Evolutionary conservation across 1,140 invertebrate genomes (phyloP).

Genomic region (Hyles euphorbiae): DNA sequence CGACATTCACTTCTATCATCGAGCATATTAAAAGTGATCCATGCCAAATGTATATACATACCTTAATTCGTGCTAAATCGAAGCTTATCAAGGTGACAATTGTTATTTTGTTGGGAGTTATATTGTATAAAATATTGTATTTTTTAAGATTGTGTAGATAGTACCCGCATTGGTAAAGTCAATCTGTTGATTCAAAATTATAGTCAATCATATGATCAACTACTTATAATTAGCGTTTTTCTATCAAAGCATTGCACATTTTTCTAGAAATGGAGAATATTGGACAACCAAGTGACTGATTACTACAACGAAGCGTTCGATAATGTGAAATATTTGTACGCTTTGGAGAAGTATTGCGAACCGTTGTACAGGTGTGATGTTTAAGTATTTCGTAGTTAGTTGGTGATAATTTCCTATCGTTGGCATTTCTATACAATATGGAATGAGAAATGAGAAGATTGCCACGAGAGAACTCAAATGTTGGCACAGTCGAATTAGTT

Average conservation of each 20-base stretch:
- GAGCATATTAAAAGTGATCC: slow-evolving; percentile 84
- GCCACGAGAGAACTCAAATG: too few species aligned
- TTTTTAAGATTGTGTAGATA: too few species aligned
- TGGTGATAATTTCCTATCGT: too few species aligned
- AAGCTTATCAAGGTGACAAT: slow-evolving; percentile 80
- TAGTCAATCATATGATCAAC: too few species aligned
- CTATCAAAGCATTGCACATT: neutral
- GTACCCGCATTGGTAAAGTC: too few species aligned
- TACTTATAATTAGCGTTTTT: slow-evolving; percentile 6
- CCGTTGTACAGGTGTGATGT: slow-evolving; percentile 82
- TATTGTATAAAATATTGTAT: too few species aligned
- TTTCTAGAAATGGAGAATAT: slow-evolving; percentile 84
- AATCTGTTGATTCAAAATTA: too few species aligned
- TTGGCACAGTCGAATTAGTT: too few species aligned
- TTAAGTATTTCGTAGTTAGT: neutral
- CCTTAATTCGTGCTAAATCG: slow-evolving; percentile 81
- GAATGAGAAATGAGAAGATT: too few species aligned
- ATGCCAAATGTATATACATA: slow-evolving; percentile 80
- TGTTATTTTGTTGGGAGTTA: neutral
- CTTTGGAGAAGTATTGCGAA: slow-evolving; percentile 90
- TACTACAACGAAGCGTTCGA: slow-evolving; percentile 89
- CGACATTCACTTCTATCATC: slow-evolving; percentile 86
- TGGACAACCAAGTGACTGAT: slow-evolving; percentile 83
- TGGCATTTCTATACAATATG: too few species aligned
- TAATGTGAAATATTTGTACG: slow-evolving; percentile 92